Evolutionary conservation across 2,888 invertebrate genomes (phyloP).

Genomic region (Lissocephala sabroskyi): DNA sequence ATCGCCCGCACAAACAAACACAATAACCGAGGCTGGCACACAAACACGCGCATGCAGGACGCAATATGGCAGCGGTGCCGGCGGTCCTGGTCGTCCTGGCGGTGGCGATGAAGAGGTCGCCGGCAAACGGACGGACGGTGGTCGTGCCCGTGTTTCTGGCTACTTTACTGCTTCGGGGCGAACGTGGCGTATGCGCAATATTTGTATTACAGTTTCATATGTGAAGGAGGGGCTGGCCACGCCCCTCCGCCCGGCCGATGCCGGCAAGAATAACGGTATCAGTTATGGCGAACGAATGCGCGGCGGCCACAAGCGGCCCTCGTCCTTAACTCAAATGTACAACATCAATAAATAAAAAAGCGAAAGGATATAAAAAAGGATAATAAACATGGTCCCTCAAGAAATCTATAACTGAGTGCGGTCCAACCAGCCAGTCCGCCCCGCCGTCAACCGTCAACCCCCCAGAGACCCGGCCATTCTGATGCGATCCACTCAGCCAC

Average conservation of each 20-base stretch:
- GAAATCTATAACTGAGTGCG: conserved; percentile 59
- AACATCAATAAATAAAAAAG: conserved; percentile 64
- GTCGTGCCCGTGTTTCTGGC: conserved; percentile 14
- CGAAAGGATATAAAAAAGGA: no score
- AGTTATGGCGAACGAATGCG: conserved; percentile 64
- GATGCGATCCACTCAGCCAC: no score
- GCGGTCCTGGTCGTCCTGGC: no score
- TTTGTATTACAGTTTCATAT: conserved; percentile 54
- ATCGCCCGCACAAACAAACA: conserved; percentile 5
- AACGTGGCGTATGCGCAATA: conserved; percentile 58
- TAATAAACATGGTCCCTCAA: conserved; percentile 61
- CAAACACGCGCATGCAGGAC: conserved; percentile 7
- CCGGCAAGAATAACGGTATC: conserved; percentile 53
- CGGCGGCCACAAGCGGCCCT: conserved; percentile 47
- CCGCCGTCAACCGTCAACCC: no score
- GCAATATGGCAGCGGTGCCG: background rate
- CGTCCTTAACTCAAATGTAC: conserved; percentile 62
- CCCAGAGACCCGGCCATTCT: no score
- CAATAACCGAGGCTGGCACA: background rate
- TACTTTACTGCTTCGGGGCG: conserved; percentile 41
- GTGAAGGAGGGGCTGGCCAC: conserved; percentile 12
- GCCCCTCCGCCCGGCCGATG: no score
- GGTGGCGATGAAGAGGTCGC: no score
- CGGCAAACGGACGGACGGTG: no score
- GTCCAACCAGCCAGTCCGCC: no score